These are phyloP conservation scores for Drosophila kurseongensis DNA, from an alignment of 1,140 invertebrate species.

Conservation along the genomic window DNA sequence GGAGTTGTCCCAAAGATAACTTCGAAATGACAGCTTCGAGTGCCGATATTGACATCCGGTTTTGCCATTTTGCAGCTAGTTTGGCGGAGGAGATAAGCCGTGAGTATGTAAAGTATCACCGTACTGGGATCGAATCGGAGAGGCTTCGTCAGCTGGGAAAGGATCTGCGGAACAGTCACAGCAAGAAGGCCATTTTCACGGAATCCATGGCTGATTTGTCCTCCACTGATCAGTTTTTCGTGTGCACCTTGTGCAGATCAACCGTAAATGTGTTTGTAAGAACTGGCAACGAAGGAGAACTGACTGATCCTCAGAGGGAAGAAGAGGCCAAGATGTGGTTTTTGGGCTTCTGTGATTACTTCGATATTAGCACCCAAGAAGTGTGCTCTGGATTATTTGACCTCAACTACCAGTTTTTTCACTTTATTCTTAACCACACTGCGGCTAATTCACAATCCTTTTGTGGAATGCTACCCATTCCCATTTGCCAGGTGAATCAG, in stretches of 20 bases:
- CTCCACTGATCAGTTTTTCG: constrained; percentile 61
- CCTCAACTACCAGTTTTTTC: constrained; percentile 62
- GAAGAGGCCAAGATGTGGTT: constrained; percentile 86
- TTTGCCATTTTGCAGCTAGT: constrained; percentile 30
- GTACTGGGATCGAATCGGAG: constrained; percentile 49
- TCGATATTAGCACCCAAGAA: constrained; percentile 84
- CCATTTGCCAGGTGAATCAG: constrained; percentile 59
- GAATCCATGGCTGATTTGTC: constrained; percentile 53
- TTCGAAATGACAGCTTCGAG: constrained; percentile 38
- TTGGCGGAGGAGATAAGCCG: constrained; percentile 66
- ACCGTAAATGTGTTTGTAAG: constrained; percentile 82
- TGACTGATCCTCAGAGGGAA: constrained; percentile 55
- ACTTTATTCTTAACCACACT: constrained; percentile 65
- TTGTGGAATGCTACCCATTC: constrained; percentile 71
- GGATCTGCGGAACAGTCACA: constrained; percentile 48
- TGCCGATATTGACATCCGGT: constrained; percentile 5
- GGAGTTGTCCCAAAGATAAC: neutral
- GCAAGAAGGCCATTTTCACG: constrained; percentile 63
- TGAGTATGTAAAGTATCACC: constrained; percentile 63
- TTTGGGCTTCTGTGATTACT: constrained; percentile 42
- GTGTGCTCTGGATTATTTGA: constrained; percentile 85
- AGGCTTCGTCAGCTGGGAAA: constrained; percentile 38
- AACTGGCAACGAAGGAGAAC: constrained; percentile 66
- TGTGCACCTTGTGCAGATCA: constrained; percentile 86
- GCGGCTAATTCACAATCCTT: constrained; percentile 57